phyloP scores from a whole-genome alignment of 2,113 vertebrate genomes.

The Pitta sordida region DNA sequence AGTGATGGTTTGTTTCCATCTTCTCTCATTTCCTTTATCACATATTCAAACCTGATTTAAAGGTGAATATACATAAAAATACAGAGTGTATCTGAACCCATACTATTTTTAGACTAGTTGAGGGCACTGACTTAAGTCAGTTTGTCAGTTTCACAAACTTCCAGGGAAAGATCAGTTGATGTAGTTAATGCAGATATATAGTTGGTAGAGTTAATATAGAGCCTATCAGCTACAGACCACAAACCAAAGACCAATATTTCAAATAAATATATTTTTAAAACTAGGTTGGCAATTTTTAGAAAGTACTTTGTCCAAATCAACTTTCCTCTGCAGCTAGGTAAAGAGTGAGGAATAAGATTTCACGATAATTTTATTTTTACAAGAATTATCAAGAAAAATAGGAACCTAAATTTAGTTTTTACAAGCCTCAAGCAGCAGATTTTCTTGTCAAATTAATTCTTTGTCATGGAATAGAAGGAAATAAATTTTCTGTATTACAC shows the following conservation, averaged over 20 bases:
- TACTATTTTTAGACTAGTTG: background rate
- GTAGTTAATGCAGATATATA: too few species aligned
- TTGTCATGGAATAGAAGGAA: background rate
- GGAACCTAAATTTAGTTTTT: background rate
- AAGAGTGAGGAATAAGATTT: background rate
- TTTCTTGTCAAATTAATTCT: background rate
- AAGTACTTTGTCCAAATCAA: background rate
- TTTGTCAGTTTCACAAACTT: background rate
- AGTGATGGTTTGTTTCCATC: constrained; percentile 37
- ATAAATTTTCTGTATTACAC: constrained; percentile 3
- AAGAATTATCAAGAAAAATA: background rate
- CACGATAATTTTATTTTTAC: background rate
- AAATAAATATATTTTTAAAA: background rate
- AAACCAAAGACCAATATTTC: background rate
- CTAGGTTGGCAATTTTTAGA: background rate
- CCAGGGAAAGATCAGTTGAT: background rate
- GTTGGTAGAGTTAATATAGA: background rate
- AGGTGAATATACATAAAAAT: background rate
- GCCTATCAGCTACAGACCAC: background rate
- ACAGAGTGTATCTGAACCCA: background rate
- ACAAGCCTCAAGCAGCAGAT: background rate
- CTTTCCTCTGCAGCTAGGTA: background rate
- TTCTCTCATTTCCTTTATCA: constrained; percentile 51
- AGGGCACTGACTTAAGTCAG: background rate
- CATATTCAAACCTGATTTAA: constrained; percentile 5